Evolutionary conservation across 2,113 vertebrate genomes (phyloP).

Genomic region (Mastomys coucha): DNA sequence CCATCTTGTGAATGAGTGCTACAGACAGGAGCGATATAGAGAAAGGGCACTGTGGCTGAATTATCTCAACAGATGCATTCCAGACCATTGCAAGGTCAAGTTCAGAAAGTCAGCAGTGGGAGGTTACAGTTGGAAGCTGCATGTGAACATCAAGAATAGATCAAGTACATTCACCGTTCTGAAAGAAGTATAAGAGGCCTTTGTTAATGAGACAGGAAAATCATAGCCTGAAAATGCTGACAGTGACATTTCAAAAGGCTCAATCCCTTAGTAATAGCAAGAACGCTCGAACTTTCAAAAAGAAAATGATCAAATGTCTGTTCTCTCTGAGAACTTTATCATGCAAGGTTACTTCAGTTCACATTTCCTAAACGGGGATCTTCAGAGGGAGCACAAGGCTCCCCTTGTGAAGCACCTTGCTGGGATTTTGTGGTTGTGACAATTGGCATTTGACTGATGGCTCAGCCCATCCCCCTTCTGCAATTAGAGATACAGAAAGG

Average conservation of each 20-base stretch:
- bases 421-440: conserved; percentile 49
- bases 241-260: conserved; percentile 77
- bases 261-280: conserved; percentile 49
- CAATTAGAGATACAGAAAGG: not conserved
- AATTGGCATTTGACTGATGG: conserved; percentile 4
- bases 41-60: not conserved
- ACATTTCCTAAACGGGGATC: conserved; percentile 37
- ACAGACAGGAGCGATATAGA: not conserved
- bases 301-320: conserved; percentile 54
- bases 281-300: conserved; percentile 64
- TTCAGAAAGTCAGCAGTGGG: conserved; percentile 78
- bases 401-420: not conserved
- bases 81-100: conserved; percentile 69
- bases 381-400: conserved; percentile 4
- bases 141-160: conserved; percentile 69
- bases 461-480: not conserved
- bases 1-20: not conserved
- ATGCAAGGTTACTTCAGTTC: conserved; percentile 71
- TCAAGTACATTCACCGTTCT: conserved; percentile 63
- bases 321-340: conserved; percentile 59
- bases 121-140: conserved; percentile 57
- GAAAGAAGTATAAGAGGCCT: conserved; percentile 76
- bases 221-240: conserved; percentile 82
- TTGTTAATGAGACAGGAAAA: conserved; percentile 83
- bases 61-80: conserved; percentile 34